These are phyloP conservation scores for Oplegnathus fasciatus DNA, from an alignment of 2,113 vertebrate genomes.

Conservation along the genomic window DNA sequence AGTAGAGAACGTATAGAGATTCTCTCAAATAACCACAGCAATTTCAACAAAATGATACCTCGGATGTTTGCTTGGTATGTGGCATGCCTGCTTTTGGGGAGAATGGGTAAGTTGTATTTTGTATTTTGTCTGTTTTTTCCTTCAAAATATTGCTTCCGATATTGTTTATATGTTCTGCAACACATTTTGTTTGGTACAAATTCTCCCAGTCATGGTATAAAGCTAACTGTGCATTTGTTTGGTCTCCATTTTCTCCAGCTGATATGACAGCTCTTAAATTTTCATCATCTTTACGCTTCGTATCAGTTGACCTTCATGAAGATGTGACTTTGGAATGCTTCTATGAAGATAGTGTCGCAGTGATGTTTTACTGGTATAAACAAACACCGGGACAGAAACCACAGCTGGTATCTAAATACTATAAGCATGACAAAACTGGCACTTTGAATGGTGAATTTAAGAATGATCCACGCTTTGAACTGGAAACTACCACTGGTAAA, in stretches of 20 bases:
- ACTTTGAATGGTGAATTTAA: conserved; percentile 31
- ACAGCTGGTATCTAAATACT: conserved; percentile 14
- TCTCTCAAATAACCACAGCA: background rate
- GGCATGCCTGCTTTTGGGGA: conserved; percentile 15
- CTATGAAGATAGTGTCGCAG: rapidly evolving
- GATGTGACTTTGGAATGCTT: conserved; percentile 51
- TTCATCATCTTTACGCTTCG: background rate
- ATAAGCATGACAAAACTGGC: background rate
- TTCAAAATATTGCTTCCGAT: background rate
- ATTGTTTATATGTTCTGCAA: rapidly evolving
- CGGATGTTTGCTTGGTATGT: background rate
- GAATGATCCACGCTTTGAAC: conserved; percentile 35
- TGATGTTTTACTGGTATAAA: conserved; percentile 60
- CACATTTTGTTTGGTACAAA: background rate
- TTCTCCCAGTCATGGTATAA: background rate
- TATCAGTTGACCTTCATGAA: conserved; percentile 7
- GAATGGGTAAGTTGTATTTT: conserved; percentile 33
- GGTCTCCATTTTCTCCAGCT: conserved; percentile 19
- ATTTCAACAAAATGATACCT: conserved; percentile 27
- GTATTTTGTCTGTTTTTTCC: background rate
- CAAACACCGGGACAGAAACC: conserved; percentile 37
- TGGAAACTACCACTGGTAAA: background rate
- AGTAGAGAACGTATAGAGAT: background rate
- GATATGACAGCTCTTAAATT: background rate
- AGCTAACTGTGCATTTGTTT: background rate